Evolutionary conservation across 1,140 invertebrate genomes (phyloP).

Genomic region (Drosophila orena): DNA sequence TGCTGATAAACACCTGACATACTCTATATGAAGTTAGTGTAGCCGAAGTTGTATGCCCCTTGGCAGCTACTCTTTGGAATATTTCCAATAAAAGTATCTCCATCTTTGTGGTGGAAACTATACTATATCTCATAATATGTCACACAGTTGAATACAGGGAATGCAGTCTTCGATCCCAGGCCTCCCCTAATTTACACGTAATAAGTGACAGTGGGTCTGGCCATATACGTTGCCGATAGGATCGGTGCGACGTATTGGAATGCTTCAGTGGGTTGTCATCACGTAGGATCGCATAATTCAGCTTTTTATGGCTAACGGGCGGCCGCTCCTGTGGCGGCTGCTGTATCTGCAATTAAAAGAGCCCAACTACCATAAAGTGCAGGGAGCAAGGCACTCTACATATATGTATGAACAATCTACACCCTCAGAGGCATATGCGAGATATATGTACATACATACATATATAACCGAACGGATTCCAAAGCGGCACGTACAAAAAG

Average conservation of each 20-base stretch:
- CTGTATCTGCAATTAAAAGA: conserved; percentile 75
- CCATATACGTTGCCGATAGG: conserved; percentile 40
- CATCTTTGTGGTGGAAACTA: too few relatives aligned
- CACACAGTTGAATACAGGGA: background rate
- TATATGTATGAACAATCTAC: conserved; percentile 19
- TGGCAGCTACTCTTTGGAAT: too few relatives aligned
- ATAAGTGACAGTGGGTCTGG: conserved; percentile 61
- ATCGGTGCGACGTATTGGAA: conserved; percentile 73
- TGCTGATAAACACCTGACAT: conserved; percentile 62
- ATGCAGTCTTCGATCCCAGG: background rate
- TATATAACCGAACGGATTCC: conserved; percentile 41
- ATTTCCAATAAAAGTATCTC: too few relatives aligned
- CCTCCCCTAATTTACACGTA: conserved; percentile 60
- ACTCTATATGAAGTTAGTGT: conserved; percentile 20
- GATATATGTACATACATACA: background rate
- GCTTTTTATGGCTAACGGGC: conserved; percentile 74
- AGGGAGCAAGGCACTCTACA: conserved; percentile 22
- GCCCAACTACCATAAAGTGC: conserved; percentile 67
- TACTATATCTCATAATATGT: too few relatives aligned
- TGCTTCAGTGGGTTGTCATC: conserved; percentile 68
- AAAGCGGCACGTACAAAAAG: conserved; percentile 72
- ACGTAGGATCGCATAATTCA: conserved; percentile 81
- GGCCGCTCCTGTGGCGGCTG: conserved; percentile 74
- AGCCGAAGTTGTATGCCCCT: too few relatives aligned
- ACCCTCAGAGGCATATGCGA: conserved; percentile 1